These are phyloP conservation scores for Passerina amoena DNA, from an alignment of 2,113 vertebrate genomes.

Conservation along the genomic window DNA sequence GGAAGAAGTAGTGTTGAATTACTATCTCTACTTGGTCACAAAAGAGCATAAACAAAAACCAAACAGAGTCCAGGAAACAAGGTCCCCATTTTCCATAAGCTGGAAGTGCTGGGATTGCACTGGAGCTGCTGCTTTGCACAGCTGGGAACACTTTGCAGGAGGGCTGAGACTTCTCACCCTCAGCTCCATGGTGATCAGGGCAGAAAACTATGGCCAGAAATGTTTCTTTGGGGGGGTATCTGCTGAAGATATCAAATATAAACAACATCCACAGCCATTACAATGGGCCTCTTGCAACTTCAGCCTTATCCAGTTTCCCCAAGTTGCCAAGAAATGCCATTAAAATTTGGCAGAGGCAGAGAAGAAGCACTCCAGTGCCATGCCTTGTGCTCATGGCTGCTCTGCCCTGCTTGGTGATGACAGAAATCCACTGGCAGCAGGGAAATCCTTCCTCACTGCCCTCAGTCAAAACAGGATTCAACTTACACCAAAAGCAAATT, in stretches of 20 bases:
- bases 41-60: neutral
- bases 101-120: neutral
- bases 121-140: neutral
- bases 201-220: neutral
- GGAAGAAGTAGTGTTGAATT: neutral
- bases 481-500: neutral
- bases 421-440: neutral
- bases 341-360: conserved; percentile 46
- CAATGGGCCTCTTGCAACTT: neutral
- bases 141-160: conserved; percentile 16
- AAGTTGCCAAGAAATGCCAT: conserved; percentile 48
- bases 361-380: neutral
- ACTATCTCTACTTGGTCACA: neutral
- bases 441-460: neutral
- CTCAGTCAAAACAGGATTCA: neutral
- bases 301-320: conserved; percentile 43
- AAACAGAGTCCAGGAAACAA: conserved; percentile 24
- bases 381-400: neutral
- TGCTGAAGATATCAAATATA: conserved; percentile 32
- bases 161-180: conserved; percentile 2
- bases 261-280: conserved; percentile 32
- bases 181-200: neutral
- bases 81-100: neutral
- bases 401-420: neutral
- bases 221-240: conserved; percentile 5